Percentiles rank a stretch among this genome's conserved stretches.
phyloP scores from a whole-genome alignment of 2,113 vertebrate genomes.

The Cyphomyrus discorhynchus region DNA sequence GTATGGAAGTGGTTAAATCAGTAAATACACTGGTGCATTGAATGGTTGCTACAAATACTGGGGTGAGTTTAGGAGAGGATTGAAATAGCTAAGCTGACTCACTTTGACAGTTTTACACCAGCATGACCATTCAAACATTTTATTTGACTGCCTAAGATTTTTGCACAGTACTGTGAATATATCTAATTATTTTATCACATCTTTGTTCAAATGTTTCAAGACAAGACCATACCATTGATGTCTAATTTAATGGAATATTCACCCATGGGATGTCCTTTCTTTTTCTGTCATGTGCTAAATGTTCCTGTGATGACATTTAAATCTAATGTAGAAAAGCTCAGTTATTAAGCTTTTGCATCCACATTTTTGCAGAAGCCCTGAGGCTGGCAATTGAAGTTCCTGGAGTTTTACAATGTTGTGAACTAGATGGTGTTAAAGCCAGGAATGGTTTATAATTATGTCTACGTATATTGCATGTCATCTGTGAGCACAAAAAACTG shows the following conservation, averaged over 20 bases:
- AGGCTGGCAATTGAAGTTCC: background rate
- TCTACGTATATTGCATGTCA: constrained; percentile 4
- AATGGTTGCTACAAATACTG: background rate
- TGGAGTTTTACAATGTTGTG: background rate
- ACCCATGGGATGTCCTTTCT: background rate
- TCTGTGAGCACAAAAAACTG: constrained; percentile 11
- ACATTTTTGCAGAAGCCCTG: background rate
- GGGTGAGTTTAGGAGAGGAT: background rate
- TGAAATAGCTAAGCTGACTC: background rate
- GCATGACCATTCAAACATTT: background rate
- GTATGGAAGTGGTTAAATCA: background rate
- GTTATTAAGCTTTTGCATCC: background rate
- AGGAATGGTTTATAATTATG: background rate
- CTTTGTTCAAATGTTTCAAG: background rate
- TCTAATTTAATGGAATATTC: background rate
- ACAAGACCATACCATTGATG: background rate
- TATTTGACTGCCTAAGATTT: background rate
- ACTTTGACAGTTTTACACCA: background rate
- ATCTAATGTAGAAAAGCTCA: background rate
- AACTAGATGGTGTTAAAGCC: background rate
- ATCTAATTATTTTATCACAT: background rate
- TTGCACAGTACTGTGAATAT: background rate
- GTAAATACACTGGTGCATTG: background rate
- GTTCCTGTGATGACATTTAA: constrained; percentile 1
- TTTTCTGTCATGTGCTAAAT: background rate